Evolutionary conservation across 1,140 invertebrate genomes (phyloP).

Genomic region (Helicoverpa armigera): DNA sequence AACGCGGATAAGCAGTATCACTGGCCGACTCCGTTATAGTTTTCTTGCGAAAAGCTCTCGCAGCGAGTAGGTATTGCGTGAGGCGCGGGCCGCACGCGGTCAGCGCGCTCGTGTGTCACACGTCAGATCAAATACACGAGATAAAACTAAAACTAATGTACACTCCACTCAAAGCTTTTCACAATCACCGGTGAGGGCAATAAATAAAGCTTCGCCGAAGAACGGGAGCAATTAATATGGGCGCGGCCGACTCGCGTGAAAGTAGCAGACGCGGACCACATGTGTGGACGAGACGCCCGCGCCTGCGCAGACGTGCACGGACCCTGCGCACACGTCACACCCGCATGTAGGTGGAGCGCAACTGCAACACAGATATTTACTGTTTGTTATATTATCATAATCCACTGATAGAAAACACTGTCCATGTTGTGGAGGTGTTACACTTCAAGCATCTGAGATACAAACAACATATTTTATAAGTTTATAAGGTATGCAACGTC

Average conservation of each 20-base stretch:
- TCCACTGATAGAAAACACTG: conserved; percentile 24
- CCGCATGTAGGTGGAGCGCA: not conserved
- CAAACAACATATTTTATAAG: conserved; percentile 24
- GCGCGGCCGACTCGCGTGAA: conserved; percentile 81
- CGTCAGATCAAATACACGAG: conserved; percentile 76
- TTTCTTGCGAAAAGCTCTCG: conserved; percentile 58
- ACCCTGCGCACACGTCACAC: not conserved
- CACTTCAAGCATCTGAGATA: conserved; percentile 15
- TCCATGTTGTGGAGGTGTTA: not conserved
- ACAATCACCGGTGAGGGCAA: conserved; percentile 79
- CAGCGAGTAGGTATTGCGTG: conserved; percentile 38
- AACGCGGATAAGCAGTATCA: conserved; percentile 44
- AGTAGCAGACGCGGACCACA: conserved; percentile 75
- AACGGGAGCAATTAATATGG: conserved; percentile 86
- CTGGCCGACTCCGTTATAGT: conserved; percentile 55
- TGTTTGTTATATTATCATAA: conserved; percentile 21
- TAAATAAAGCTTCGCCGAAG: conserved; percentile 85
- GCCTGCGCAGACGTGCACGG: conserved; percentile 9
- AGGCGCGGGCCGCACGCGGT: conserved; percentile 14
- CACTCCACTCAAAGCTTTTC: conserved; percentile 81
- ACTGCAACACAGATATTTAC: conserved; percentile 12
- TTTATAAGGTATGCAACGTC: conserved; percentile 5
- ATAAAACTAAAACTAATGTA: conserved; percentile 83
- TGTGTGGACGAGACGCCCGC: conserved; percentile 55
- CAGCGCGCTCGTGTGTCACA: conserved; percentile 68